Evolutionary conservation across 2,888 invertebrate species (phyloP), one percentile per base, ranked within the genome.

Genomic region (Chrysolina oricalcia): DNA sequence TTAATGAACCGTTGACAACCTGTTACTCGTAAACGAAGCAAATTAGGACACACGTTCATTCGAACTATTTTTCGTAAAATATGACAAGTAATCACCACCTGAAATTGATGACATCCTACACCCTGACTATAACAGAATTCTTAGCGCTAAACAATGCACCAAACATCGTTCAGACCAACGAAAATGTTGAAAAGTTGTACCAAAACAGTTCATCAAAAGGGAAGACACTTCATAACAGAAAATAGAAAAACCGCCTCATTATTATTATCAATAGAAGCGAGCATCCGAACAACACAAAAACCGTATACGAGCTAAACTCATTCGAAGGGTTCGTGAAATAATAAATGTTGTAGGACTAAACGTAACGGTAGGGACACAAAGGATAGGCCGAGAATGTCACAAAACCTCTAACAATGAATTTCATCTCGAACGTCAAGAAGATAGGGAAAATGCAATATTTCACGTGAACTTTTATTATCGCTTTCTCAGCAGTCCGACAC

Each of bases 381-480:
- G 13, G 59, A 59, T n/a, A 23, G 27, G 23, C 59, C 59, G 59
- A 27, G 27, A 59, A 59, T 59, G 59, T 59, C 59, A 59, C 59
- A 59, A 59, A 59, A 59, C 59, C 59, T 35, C 59, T 6, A 59
- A 59, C 59, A 59, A 59, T 59, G 59, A 35, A 59, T 59, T 59
- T 59, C 59, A 59, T 59, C 59, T 59, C n/a, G 35, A 59, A 35
- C 19, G 59, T 59, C 59, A 27, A 35, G n/a, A 35, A 59, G 59
- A 59, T 59, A 59, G 59, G 59, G 59, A 35, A 59, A 59, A 59
- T n/a, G 59, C 59, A 59, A 59, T 59, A 59, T 59, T 59, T 59
- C 59, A 59, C 59, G n/a, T n/a, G 2, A 27, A 59, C n/a, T 59
- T 59, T 59, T 59, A 59, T 59, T 59, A 59, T 59, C 59, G 59